Evolutionary conservation across 2,888 invertebrate species (phyloP).

Genomic region (Unio delphinus): DNA sequence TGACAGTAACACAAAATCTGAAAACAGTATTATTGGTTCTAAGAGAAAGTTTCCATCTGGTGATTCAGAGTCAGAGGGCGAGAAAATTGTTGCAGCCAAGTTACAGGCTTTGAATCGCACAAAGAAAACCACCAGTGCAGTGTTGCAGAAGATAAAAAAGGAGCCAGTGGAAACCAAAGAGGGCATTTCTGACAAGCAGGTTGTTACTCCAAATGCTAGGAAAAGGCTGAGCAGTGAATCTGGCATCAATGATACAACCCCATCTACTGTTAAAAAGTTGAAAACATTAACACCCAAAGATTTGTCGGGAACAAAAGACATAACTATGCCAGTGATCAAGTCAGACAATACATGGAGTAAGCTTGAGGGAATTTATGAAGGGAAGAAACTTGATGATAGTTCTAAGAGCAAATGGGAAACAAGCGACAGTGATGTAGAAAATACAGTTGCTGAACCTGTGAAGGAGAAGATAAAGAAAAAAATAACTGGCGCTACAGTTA

Average conservation of each 20-base stretch:
- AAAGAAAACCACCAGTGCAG: constrained; percentile 13
- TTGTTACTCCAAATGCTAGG: constrained; percentile 25
- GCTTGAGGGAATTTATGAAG: constrained; percentile 12
- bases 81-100: constrained; percentile 27
- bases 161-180: constrained; percentile 18
- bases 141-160: constrained; percentile 32
- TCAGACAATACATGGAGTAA: background rate
- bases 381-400: constrained; percentile 58
- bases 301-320: constrained; percentile 23
- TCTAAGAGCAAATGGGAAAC: constrained; percentile 65
- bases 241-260: constrained; percentile 38
- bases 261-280: constrained; percentile 29
- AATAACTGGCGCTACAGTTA: constrained; percentile 4
- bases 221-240: constrained; percentile 57
- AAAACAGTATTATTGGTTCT: constrained; percentile 5
- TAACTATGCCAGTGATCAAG: background rate
- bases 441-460: constrained; percentile 34
- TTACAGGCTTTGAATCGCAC: constrained; percentile 29
- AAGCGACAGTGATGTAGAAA: constrained; percentile 62
- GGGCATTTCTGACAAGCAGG: constrained; percentile 21
- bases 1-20: constrained; percentile 10
- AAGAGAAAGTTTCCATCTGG: constrained; percentile 21
- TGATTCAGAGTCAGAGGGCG: constrained; percentile 30
- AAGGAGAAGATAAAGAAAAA: constrained; percentile 27
- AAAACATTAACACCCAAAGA: constrained; percentile 30